These are phyloP conservation scores for Rhorus exstirpatorius DNA, from an alignment of 2,888 invertebrate genomes.

Conservation along the genomic window DNA sequence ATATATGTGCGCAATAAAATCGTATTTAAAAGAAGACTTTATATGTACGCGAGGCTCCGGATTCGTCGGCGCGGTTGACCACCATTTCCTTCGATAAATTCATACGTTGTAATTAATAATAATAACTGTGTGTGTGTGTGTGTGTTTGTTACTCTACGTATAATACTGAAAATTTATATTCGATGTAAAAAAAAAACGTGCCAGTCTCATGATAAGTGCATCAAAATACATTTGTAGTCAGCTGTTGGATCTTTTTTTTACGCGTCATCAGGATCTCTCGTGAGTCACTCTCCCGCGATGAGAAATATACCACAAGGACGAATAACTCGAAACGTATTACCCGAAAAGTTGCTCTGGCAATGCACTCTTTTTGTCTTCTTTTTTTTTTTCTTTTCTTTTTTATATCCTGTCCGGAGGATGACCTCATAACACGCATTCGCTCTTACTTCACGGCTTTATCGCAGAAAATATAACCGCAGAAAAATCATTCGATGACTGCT, in stretches of 20 bases:
- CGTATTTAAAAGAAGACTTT: background rate
- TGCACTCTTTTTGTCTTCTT: conserved; percentile 33
- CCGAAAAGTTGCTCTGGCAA: conserved; percentile 31
- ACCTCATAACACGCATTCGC: conserved; percentile 48
- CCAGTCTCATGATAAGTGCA: background rate
- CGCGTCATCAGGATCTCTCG: background rate
- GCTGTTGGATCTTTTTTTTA: background rate
- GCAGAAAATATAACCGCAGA: conserved; percentile 51
- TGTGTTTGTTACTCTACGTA: background rate
- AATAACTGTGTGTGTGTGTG: background rate
- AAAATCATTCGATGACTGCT: conserved; percentile 59
- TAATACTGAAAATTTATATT: background rate
- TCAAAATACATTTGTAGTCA: background rate
- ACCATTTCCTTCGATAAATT: conserved; percentile 34
- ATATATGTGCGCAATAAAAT: conserved; percentile 20
- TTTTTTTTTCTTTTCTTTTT: conserved; percentile 5
- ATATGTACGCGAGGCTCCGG: background rate
- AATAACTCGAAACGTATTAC: conserved; percentile 29
- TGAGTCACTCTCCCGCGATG: conserved; percentile 16
- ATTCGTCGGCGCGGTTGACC: conserved; percentile 39
- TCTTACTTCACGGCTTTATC: conserved; percentile 32
- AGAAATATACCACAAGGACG: conserved; percentile 22
- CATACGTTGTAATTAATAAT: background rate
- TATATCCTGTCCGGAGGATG: conserved; percentile 41
- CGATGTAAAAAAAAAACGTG: conserved; percentile 1